phyloP scores from a whole-genome alignment of 23 tunicate genomes.

The Aplidium turbinatum region DNA sequence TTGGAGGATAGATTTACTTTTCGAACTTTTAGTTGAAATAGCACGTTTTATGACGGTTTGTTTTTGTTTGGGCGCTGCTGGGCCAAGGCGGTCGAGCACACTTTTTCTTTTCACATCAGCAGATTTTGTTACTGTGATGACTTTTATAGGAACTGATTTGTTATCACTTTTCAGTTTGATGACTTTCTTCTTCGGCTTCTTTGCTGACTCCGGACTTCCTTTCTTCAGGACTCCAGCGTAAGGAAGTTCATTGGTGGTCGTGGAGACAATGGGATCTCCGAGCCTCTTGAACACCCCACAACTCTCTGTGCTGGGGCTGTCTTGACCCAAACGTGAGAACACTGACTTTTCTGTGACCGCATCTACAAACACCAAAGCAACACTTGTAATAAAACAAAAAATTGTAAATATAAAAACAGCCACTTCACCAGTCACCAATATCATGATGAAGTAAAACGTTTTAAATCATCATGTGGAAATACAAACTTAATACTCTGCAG shows the following conservation, averaged over 20 bases:
- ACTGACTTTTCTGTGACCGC: slow-evolving; percentile 37
- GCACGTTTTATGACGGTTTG: not conserved
- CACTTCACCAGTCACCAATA: too few relatives aligned
- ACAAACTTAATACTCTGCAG: too few relatives aligned
- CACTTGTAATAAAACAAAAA: not conserved
- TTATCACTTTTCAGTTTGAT: not conserved
- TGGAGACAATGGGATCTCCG: slow-evolving; percentile 49
- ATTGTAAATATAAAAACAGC: not conserved
- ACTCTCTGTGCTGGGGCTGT: slow-evolving; percentile 7
- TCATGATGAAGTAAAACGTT: too few relatives aligned
- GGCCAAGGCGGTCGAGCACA: slow-evolving; percentile 58
- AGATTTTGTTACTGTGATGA: not conserved
- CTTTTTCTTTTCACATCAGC: slow-evolving; percentile 36
- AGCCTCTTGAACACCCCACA: slow-evolving; percentile 52
- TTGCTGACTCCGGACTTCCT: not conserved
- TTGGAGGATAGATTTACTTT: not conserved
- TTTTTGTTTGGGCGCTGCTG: slow-evolving; percentile 9
- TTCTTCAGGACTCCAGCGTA: slow-evolving; percentile 25
- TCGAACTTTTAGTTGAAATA: not conserved
- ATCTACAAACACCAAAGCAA: not conserved
- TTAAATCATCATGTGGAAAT: too few relatives aligned
- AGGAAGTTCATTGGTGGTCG: slow-evolving; percentile 6
- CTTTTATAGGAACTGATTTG: not conserved
- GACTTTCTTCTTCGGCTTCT: not conserved
- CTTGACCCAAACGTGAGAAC: slow-evolving; percentile 57